Percentiles rank a stretch among this genome's conserved stretches.
Evolutionary conservation across 2,888 invertebrate species (phyloP).

Genomic region (Tuberolachnus salignus): DNA sequence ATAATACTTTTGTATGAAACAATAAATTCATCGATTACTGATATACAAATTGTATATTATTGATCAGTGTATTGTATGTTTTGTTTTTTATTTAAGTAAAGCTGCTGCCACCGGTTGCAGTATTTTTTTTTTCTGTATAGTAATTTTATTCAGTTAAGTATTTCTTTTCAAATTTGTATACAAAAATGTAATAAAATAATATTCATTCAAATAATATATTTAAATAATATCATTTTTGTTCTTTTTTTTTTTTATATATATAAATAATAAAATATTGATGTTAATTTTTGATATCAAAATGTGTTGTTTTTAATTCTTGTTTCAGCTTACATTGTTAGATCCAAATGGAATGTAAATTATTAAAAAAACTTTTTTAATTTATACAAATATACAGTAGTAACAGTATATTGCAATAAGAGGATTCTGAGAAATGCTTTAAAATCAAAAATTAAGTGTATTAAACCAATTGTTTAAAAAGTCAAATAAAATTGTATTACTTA

Average conservation of each 20-base stretch:
- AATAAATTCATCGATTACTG: neutral
- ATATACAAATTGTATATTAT: constrained; percentile 8
- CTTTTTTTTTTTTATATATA: constrained; percentile 19
- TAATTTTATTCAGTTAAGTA: neutral
- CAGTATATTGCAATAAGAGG: too few species aligned
- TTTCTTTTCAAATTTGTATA: constrained; percentile 23
- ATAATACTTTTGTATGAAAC: neutral
- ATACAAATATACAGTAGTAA: neutral
- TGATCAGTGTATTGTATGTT: neutral
- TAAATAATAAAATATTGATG: constrained; percentile 6
- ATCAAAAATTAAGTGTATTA: too few species aligned
- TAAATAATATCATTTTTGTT: constrained; percentile 2
- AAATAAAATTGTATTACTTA: too few species aligned
- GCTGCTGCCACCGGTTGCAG: neutral
- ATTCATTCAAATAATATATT: neutral
- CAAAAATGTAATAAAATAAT: constrained; percentile 7
- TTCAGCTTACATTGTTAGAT: neutral
- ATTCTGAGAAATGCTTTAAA: too few species aligned
- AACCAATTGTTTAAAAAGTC: too few species aligned
- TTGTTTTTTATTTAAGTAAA: constrained; percentile 26
- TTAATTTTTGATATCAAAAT: neutral
- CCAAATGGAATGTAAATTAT: neutral
- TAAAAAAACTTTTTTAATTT: neutral
- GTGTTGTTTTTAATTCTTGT: constrained; percentile 12
- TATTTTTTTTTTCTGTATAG: constrained; percentile 21